These are phyloP conservation scores for Sylvicola fuscatus DNA, from an alignment of 2,888 invertebrate genomes.

Conservation along the genomic window DNA sequence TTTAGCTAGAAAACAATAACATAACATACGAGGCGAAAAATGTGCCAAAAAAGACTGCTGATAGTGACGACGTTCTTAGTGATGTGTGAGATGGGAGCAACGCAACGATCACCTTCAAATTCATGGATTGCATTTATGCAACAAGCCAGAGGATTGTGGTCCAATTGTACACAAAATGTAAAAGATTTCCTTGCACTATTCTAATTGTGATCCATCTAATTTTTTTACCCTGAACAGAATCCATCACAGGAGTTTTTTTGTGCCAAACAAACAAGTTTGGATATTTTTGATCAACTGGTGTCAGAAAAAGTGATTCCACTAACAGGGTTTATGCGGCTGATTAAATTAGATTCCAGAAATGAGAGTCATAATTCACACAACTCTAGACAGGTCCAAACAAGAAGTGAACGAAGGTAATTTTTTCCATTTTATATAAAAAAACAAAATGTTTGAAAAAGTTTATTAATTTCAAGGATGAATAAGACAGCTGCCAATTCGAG, in stretches of 20 bases:
- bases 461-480: background rate
- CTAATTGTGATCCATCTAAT: too few relatives aligned
- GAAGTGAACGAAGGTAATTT: too few relatives aligned
- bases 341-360: conserved; percentile 11
- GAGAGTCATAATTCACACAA: too few relatives aligned
- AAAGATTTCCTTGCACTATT: conserved; percentile 7
- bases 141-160: conserved; percentile 27
- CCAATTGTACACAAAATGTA: conserved; percentile 31
- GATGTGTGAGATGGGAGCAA: too few relatives aligned
- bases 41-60: background rate
- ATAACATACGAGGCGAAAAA: background rate
- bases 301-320: conserved; percentile 39
- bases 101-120: conserved; percentile 9
- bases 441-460: background rate
- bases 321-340: conserved; percentile 38
- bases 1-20: background rate
- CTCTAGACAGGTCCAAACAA: too few relatives aligned
- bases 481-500: conserved; percentile 11
- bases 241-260: conserved; percentile 7
- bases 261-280: conserved; percentile 1
- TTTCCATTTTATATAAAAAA: too few relatives aligned
- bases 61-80: too few relatives aligned
- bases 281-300: conserved; percentile 36
- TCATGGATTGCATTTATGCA: conserved; percentile 30
- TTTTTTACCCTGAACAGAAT: conserved; percentile 1